Percentiles rank a stretch among this genome's conserved stretches.
phyloP scores from a whole-genome alignment of 2,113 vertebrate genomes.

The Ophiodon elongatus region DNA sequence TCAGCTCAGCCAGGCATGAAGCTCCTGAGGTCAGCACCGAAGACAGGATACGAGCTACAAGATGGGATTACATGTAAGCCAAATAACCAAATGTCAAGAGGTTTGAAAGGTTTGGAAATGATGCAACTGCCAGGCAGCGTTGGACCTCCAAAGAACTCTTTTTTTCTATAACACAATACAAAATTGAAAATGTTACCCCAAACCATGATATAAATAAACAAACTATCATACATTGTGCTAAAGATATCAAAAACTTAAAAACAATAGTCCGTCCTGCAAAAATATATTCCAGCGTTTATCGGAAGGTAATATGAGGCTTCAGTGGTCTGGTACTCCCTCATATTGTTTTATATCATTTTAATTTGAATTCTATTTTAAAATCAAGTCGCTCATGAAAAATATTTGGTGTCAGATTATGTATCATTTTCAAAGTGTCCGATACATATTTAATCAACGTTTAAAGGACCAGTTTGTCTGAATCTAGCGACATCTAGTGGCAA shows the following conservation, averaged over 20 bases:
- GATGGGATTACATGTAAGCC: not conserved
- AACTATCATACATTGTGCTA: not conserved
- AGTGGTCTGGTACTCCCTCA: not conserved
- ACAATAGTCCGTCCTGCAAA: not conserved
- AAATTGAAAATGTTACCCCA: too few relatives aligned
- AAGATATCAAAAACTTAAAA: not conserved
- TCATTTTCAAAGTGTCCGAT: too few relatives aligned
- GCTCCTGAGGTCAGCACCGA: not conserved
- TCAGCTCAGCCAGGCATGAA: not conserved
- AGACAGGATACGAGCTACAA: not conserved
- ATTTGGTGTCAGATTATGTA: too few relatives aligned
- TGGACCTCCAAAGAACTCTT: not conserved
- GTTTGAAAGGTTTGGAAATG: not conserved
- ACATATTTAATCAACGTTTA: too few relatives aligned
- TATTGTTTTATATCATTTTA: too few relatives aligned
- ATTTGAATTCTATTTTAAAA: too few relatives aligned
- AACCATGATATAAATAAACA: too few relatives aligned
- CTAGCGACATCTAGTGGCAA: not conserved
- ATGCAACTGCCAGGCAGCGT: not conserved
- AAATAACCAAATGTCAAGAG: not conserved
- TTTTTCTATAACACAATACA: too few relatives aligned
- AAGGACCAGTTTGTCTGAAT: too few relatives aligned
- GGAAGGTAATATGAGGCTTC: not conserved
- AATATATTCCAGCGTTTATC: too few relatives aligned
- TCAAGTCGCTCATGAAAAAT: too few relatives aligned